Evolutionary conservation across 2,113 vertebrate genomes (phyloP).

Genomic region (Lophura nycthemera): DNA sequence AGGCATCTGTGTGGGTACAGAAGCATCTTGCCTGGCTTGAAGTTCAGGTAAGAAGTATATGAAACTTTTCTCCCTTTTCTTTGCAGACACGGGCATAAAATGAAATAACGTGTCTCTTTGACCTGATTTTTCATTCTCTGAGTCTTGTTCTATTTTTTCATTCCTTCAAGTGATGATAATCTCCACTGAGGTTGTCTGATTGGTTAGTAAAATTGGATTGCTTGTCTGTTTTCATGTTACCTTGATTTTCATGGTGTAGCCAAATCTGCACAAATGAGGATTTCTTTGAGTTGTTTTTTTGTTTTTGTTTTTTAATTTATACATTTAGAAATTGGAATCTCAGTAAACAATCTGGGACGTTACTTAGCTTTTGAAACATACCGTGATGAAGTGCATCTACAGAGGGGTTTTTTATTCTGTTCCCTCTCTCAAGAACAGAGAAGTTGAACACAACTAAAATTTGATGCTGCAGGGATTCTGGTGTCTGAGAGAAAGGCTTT

Average conservation of each 20-base stretch:
- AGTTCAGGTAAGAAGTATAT: conserved; percentile 10
- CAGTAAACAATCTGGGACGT: neutral
- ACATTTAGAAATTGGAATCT: neutral
- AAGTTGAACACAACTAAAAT: neutral
- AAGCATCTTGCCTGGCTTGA: neutral
- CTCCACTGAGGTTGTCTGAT: neutral
- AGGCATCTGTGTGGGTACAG: neutral
- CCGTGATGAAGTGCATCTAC: neutral
- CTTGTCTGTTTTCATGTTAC: neutral
- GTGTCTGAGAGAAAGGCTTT: neutral
- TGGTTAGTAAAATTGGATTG: neutral
- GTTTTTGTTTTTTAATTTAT: neutral
- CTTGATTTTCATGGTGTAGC: neutral
- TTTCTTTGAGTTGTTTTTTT: neutral
- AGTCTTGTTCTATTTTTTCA: neutral
- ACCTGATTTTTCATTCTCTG: neutral
- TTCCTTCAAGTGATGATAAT: neutral
- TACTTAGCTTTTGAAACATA: conserved; percentile 11
- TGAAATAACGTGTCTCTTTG: neutral
- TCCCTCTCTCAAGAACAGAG: neutral
- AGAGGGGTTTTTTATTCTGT: neutral
- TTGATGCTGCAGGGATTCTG: neutral
- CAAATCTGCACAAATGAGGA: neutral
- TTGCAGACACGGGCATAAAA: neutral
- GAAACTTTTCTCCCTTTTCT: neutral